Evolutionary conservation across 2,797 vertebrate genomes (phyloP).

Genomic region (Tinamus major): DNA sequence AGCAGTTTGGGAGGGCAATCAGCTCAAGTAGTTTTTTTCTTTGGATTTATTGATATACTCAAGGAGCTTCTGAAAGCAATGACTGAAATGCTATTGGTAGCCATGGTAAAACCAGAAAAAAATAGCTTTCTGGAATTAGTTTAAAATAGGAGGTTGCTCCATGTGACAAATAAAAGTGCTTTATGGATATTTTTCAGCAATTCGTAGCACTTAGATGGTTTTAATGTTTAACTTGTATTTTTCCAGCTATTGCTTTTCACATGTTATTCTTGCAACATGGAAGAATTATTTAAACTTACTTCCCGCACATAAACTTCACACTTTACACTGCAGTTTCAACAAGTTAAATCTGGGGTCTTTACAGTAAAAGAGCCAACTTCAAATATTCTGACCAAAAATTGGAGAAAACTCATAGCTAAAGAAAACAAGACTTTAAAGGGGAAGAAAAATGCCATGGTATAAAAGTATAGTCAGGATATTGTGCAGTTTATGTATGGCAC

Average conservation of each 20-base stretch:
- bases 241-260: neutral
- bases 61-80: neutral
- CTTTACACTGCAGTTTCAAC: neutral
- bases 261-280: neutral
- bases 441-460: neutral
- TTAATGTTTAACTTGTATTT: neutral
- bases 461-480: too few relatives aligned
- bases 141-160: neutral
- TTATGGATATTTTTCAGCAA: neutral
- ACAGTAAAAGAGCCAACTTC: slow-evolving; percentile 35
- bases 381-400: slow-evolving; percentile 23
- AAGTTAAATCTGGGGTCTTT: slow-evolving; percentile 36
- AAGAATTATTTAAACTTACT: too few relatives aligned
- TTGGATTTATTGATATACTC: neutral
- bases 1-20: neutral
- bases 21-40: neutral
- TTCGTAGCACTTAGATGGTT: neutral
- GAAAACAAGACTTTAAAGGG: neutral
- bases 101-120: slow-evolving; percentile 26
- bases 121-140: slow-evolving; percentile 4
- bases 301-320: slow-evolving; percentile 6
- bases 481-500: neutral
- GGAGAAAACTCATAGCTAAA: neutral
- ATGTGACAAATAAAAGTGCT: slow-evolving; percentile 8
- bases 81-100: neutral